Base-by-base conservation (phyloP, 2,113 vertebrate genomes). In the Galeopterus variegatus region DNA sequence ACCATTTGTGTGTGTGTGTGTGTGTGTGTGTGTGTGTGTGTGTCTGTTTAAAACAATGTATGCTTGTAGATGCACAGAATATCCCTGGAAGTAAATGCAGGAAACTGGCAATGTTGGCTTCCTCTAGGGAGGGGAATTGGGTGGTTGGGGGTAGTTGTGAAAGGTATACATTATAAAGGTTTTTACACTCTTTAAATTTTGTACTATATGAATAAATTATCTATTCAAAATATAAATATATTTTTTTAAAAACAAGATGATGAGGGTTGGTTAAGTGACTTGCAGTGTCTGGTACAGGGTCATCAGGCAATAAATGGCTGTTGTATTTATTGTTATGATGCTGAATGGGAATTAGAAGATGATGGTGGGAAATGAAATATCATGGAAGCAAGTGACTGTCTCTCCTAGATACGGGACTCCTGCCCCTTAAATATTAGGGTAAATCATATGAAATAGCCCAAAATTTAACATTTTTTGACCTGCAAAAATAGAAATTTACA, bases 171-270 rank as follows among this genome's bases (percentile, higher is more conserved):
- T 64, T 90, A 58, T 19, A 64, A 79, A 56, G 11, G 5, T 8
- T 93, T 96, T 93, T 23, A 26, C 19, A 75, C 56, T 28, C 67
- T 52, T 23, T 28, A 33, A 82, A 60, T 82, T 92, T 62, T 94
- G 15, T 8, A 31, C 45, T 56, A 26, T n/a, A 31, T 75, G 13
- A 84, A 80, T 56, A 80, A 28, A 48, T 45, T 69, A 28, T 56
- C n/a, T 76, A n/a, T 45, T 84, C 10, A 54, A 88, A 94, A 79
- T 64, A 70, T 45, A 50, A 45, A 4, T 88, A 75, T 88, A 6
- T 84, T 82, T 26, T 69, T 56, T 56, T 80, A 56, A 24, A 12
- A 26, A 23, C 36, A 60, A 81, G 33, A 64, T 60, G 48, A 23
- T 80, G 33, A 79, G 19, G 10, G n/a, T 54, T 80, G 52, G 28